Conservation (phyloP, 2,888 invertebrate genomes). For the Pharmacophagus antenor region DNA sequence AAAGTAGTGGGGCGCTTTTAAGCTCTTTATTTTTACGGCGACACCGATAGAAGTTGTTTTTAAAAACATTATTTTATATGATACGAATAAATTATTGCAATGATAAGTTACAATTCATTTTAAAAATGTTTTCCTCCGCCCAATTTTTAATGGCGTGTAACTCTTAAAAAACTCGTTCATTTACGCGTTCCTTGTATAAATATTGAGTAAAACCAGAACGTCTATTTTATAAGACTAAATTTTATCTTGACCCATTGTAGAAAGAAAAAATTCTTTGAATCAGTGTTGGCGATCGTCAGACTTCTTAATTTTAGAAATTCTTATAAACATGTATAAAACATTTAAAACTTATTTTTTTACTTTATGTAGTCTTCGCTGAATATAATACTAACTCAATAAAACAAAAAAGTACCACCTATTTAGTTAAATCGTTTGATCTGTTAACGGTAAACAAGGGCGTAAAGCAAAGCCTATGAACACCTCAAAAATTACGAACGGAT, state of each 20-base stretch:
- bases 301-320: too few species aligned
- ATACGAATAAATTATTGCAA: too few species aligned
- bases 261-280: too few species aligned
- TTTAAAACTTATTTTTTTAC: too few species aligned
- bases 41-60: conserved; percentile 61
- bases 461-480: conserved; percentile 35
- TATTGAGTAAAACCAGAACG: not conserved
- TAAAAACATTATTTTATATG: conserved; percentile 43
- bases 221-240: not conserved
- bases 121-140: not conserved
- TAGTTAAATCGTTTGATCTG: conserved; percentile 18
- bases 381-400: too few species aligned
- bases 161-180: not conserved
- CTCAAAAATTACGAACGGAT: conserved; percentile 52
- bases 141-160: not conserved
- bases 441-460: conserved; percentile 24
- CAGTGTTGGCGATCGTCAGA: too few species aligned
- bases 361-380: too few species aligned
- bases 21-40: conserved; percentile 69
- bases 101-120: not conserved
- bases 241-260: too few species aligned
- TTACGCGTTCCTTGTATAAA: not conserved
- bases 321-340: too few species aligned
- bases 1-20: conserved; percentile 54
- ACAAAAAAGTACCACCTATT: conserved; percentile 4